Base-by-base conservation (phyloP, 2,888 invertebrate genomes). In the Stramonita haemastoma region DNA sequence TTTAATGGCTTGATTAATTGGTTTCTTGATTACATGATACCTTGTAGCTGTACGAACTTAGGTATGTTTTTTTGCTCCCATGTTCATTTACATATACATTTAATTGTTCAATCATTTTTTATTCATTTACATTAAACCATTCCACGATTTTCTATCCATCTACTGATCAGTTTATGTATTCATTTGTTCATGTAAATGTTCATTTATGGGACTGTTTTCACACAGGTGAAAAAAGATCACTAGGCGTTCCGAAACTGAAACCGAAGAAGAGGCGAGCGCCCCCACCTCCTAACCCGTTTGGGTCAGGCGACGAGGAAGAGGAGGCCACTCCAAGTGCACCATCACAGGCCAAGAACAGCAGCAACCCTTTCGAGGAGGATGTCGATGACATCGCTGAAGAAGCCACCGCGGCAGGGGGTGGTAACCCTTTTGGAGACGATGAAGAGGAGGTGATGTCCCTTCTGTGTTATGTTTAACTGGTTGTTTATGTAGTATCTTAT, bases 221-320 rank as follows among this genome's bases (percentile, higher is more conserved):
- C 77, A 60, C 77, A 87, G 87, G n/a, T 4, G 86, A 89, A 36
- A 60, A 73, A 1, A 84, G 66, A 17, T 57, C 87, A 22, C 32
- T 57, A 90, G 36, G 57, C 6, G 83, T 86, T 84, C 32, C 66
- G 32, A 90, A 88, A 89, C 29, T 89, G 19, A 87, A 89, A 87
- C 56, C 79, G 2, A 87, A 83, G 46, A 89, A 83, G 34, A 56
- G 46, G 26, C 46, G 26, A 77, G 90, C 89, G 77, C 90, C 88
- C 34, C 91, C 90, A 34, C 90, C 91, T 13, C 77, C 92, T 17
- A 94, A 94, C 89, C 94, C 94, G 36, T 94, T 94, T 91, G 93
- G 92, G 1, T 91, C 91, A 84, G 93, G 93, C n/a, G 93, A 93
- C 26, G 92, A 92, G 22, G 92, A 93, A 19, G 91, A 91, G 15